Evolutionary conservation across 2,888 invertebrate genomes (phyloP).

Genomic region (Diarsia mendica): DNA sequence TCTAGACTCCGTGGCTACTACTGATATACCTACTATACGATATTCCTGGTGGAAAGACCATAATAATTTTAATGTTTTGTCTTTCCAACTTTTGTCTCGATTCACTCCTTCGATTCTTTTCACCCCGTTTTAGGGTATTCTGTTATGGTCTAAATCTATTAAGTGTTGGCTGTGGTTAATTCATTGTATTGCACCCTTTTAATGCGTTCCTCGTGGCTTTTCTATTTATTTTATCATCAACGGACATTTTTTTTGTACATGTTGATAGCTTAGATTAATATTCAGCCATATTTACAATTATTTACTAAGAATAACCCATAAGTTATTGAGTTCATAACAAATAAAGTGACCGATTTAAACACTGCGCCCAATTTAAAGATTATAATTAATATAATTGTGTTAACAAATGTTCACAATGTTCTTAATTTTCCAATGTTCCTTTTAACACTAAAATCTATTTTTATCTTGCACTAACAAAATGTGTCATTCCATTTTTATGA

Average conservation of each 20-base stretch:
- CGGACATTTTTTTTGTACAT: neutral
- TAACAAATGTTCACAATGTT: neutral
- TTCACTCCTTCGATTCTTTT: neutral
- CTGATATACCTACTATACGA: no score
- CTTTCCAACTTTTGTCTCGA: no score
- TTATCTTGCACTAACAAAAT: neutral
- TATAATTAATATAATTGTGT: neutral
- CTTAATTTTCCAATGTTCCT: neutral
- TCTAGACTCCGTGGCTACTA: no score
- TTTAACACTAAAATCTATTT: slow-evolving; percentile 1
- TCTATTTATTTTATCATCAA: neutral
- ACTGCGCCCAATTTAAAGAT: neutral
- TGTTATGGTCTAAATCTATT: neutral
- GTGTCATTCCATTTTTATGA: slow-evolving; percentile 12
- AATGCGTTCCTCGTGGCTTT: no score
- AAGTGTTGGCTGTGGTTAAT: neutral
- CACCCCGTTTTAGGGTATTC: neutral
- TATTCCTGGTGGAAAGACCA: no score
- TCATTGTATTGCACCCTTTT: neutral
- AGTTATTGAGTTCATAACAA: neutral
- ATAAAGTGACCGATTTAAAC: neutral
- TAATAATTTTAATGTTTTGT: no score
- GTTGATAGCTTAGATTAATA: neutral
- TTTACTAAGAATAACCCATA: neutral
- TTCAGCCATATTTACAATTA: neutral